Conservation (phyloP, 2,888 invertebrate species). For the Nematopogon swammerdamellus region DNA sequence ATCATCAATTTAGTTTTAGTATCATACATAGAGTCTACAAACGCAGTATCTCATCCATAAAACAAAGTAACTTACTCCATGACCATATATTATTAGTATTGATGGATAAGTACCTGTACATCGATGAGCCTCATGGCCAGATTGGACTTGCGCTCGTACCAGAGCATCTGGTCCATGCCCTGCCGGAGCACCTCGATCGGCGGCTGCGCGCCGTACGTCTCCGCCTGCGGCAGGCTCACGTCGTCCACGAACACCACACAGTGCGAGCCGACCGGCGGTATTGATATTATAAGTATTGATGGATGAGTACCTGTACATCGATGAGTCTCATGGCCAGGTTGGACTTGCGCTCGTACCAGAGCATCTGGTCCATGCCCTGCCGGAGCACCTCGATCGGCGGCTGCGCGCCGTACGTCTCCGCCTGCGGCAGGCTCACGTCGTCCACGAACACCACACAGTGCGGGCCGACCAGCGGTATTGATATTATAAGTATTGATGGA, state of each 20-base stretch:
- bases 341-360: conserved; percentile 87
- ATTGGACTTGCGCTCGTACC: conserved; percentile 85
- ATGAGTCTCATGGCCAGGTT: conserved; percentile 73
- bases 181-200: conserved; percentile 90
- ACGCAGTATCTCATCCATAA: no score
- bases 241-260: conserved; percentile 93
- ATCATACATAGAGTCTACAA: no score
- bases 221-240: conserved; percentile 91
- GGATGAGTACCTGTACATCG: conserved; percentile 88
- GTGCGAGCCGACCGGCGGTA: conserved; percentile 84
- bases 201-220: conserved; percentile 90
- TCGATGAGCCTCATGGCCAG: conserved; percentile 78
- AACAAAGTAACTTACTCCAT: no score
- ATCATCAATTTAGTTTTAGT: no score
- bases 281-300: no score
- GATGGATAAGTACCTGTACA: no score
- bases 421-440: conserved; percentile 93
- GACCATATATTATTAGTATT: no score
- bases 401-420: conserved; percentile 89
- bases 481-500: no score
- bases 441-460: conserved; percentile 90
- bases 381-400: conserved; percentile 90
- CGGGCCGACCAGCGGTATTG: conserved; percentile 87
- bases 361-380: conserved; percentile 86
- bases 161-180: conserved; percentile 85